Conservation (phyloP, 2,888 invertebrate species). For the Sturmia bella region DNA sequence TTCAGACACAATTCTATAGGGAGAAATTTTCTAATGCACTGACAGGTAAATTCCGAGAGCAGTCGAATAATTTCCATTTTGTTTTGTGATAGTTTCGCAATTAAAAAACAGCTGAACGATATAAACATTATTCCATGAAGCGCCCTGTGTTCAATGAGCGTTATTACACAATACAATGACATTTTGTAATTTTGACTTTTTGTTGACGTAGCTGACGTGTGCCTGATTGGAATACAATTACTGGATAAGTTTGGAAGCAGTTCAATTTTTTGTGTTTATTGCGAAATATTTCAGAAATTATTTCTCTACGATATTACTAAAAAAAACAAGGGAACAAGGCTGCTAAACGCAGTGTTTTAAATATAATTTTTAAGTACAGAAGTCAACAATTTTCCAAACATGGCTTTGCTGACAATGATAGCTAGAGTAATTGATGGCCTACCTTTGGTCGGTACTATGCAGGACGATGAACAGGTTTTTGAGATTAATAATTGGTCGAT, state of each 20-base stretch:
- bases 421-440: slow-evolving; percentile 97
- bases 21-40: slow-evolving; percentile 42
- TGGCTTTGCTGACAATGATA: slow-evolving; percentile 99
- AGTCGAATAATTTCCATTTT: slow-evolving; percentile 19
- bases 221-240: slow-evolving; percentile 52
- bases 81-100: slow-evolving; percentile 38
- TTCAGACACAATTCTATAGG: not conserved
- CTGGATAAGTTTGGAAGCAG: slow-evolving; percentile 32
- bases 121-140: not conserved
- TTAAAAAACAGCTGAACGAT: slow-evolving; percentile 41
- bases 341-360: slow-evolving; percentile 50
- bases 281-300: slow-evolving; percentile 52
- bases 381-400: slow-evolving; percentile 81
- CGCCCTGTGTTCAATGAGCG: slow-evolving; percentile 15
- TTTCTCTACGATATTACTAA: slow-evolving; percentile 1
- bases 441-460: slow-evolving; percentile 97
- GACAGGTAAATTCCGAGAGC: not conserved
- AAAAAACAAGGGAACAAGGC: not conserved
- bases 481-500: too few relatives aligned
- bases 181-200: slow-evolving; percentile 59
- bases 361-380: not conserved
- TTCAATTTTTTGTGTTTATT: slow-evolving; percentile 42
- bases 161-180: slow-evolving; percentile 35
- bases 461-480: slow-evolving; percentile 97
- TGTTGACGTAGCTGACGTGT: slow-evolving; percentile 75